Evolutionary conservation across 2,797 vertebrate species (phyloP).

Genomic region (Buphagus erythrorhynchus): DNA sequence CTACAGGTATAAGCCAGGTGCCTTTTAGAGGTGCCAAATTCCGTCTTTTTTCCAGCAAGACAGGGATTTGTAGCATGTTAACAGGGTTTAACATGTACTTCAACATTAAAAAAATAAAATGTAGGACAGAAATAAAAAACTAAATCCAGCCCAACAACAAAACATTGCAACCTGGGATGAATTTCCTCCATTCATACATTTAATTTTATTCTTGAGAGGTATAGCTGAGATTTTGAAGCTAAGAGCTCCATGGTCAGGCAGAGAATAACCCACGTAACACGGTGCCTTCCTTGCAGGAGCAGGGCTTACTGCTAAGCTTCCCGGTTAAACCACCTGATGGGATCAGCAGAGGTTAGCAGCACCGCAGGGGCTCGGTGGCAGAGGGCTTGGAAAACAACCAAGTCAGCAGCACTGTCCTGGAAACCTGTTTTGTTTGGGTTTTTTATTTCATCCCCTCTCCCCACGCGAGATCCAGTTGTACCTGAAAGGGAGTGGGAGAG

Average conservation of each 20-base stretch:
- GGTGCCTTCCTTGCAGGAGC: neutral
- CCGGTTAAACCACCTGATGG: conserved; percentile 3
- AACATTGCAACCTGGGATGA: neutral
- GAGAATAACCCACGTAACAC: neutral
- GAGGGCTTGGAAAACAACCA: neutral
- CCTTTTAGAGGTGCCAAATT: neutral
- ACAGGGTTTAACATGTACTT: neutral
- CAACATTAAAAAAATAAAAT: neutral
- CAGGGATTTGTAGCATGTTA: neutral
- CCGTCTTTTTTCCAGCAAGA: neutral
- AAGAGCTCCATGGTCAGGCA: accelerated
- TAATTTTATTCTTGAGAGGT: neutral
- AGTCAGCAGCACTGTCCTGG: neutral
- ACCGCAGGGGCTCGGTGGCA: neutral
- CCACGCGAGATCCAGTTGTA: neutral
- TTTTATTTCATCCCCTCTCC: neutral
- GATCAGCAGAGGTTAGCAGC: conserved; percentile 38
- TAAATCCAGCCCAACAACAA: neutral
- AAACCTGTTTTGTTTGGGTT: neutral
- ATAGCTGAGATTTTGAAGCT: neutral
- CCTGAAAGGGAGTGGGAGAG: neutral
- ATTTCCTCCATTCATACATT: neutral
- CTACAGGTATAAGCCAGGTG: neutral
- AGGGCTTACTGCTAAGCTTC: conserved; percentile 32
- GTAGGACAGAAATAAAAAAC: neutral